phyloP scores from a whole-genome alignment of 53 echinoderm and acorn worm genomes.

The Mesocentrotus franciscanus region DNA sequence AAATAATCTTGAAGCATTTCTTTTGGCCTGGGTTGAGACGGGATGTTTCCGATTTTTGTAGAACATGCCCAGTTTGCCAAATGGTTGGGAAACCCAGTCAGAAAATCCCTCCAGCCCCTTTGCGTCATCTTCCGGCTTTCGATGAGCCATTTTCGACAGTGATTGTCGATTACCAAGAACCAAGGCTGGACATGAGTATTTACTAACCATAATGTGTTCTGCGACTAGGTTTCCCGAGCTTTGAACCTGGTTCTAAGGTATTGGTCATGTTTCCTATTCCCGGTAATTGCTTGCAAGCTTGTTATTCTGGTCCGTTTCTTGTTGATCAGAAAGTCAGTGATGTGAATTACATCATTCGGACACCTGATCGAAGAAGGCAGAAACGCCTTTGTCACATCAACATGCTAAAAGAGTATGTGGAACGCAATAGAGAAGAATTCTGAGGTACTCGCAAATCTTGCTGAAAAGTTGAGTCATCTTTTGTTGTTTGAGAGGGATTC shows the following conservation, averaged over 20 bases:
- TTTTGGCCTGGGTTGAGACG: not conserved
- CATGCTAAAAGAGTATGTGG: no score
- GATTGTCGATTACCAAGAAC: not conserved
- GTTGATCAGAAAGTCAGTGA: not conserved
- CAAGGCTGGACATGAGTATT: no score
- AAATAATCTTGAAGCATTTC: not conserved
- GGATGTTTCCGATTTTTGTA: not conserved
- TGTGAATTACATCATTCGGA: constrained; percentile 65
- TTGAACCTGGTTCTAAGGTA: constrained; percentile 62
- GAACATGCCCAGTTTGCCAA: not conserved
- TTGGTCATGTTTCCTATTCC: constrained; percentile 71
- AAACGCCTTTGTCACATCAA: no score
- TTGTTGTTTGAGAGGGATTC: not conserved
- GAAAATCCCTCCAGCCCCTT: not conserved
- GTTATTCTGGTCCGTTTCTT: not conserved
- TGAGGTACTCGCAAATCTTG: not conserved
- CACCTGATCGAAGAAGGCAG: constrained; percentile 49
- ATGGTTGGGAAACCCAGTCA: not conserved
- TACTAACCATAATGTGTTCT: no score
- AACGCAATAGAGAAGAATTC: not conserved
- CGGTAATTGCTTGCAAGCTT: constrained; percentile 65
- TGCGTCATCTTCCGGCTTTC: not conserved
- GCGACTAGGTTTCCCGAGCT: not conserved
- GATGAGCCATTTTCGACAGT: not conserved
- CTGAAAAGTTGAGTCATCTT: not conserved